Base-by-base conservation (phyloP, 2,888 invertebrate genomes). In the Aspidiotus rigidus region DNA sequence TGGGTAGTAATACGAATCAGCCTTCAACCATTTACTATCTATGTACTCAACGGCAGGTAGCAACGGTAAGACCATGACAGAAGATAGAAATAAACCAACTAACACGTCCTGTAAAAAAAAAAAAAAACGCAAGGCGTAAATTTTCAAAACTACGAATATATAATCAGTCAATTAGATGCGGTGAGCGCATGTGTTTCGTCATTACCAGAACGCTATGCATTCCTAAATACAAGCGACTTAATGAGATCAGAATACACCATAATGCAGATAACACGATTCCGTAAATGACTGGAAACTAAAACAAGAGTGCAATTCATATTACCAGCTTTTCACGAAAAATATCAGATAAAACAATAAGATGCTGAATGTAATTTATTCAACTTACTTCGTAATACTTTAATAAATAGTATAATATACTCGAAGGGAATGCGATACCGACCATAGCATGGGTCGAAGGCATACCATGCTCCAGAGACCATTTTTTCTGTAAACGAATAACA, bases 361-460 rank as follows among this genome's bases (percentile, higher is more conserved):
- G 28, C 28, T 28, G 28, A 28, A 28, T 28, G 1, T 28, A 28
- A 3, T 28, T 28, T 28, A 28, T 3, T 40, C 40, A 54, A n/a
- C 40, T 13, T 70, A 74, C 75, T 79, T 88, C 84, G 77, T 93
- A 93, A 78, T 91, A 81, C 75, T 87, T 84, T 78, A 86, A 83
- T 3, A 92, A 91, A 75, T 88, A 90, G 70, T 90, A 79, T 69
- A 93, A 79, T 64, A 93, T 84, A 0, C 91, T 88, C 78, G 92
- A 90, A 54, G 94, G 94, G 74, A 94, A 89, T 1, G 90, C 88
- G 15, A 91, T 84, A 0, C 89, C 91, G 54, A 92, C 89, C 90
- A 93, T 92, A 8, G 93, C 93, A 79, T 94, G 94, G 1, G 94
- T 94, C 13, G 93, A 94, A 1, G 95, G 94, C 91, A 95, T 93